Conservation (phyloP, 2,888 invertebrate species). For the Macroteleia sp. region DNA sequence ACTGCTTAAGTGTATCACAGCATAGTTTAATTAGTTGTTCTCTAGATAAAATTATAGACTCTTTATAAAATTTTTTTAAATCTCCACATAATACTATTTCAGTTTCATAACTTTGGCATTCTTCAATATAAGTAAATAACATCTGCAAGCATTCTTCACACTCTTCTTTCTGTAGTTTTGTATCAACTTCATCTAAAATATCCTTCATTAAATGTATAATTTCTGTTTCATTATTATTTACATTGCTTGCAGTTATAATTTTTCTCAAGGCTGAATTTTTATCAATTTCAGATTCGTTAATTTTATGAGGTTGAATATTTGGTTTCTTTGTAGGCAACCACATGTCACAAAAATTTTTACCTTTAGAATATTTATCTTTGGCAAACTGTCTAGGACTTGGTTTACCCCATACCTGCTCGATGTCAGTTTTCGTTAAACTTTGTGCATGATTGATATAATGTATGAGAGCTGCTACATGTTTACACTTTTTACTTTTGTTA, state of each 20-base stretch:
- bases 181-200: background rate
- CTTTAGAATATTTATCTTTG: slow-evolving; percentile 62
- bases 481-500: slow-evolving; percentile 53
- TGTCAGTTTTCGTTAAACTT: slow-evolving; percentile 58
- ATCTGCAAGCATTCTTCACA: too few relatives aligned
- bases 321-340: slow-evolving; percentile 19
- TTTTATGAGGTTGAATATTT: background rate
- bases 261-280: slow-evolving; percentile 26
- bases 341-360: slow-evolving; percentile 50
- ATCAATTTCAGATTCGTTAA: slow-evolving; percentile 13
- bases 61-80: too few relatives aligned
- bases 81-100: too few relatives aligned
- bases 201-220: slow-evolving; percentile 8
- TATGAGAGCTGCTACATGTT: slow-evolving; percentile 56
- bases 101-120: too few relatives aligned
- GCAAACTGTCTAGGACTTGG: slow-evolving; percentile 47
- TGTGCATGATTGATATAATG: slow-evolving; percentile 60
- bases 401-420: slow-evolving; percentile 63
- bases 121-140: too few relatives aligned
- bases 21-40: too few relatives aligned
- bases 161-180: too few relatives aligned
- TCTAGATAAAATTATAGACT: too few relatives aligned
- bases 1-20: too few relatives aligned
- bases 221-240: slow-evolving; percentile 23
- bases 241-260: slow-evolving; percentile 6